These are phyloP conservation scores for Pachliopta kotzebuea DNA, from an alignment of 2,888 invertebrate species.

Conservation along the genomic window DNA sequence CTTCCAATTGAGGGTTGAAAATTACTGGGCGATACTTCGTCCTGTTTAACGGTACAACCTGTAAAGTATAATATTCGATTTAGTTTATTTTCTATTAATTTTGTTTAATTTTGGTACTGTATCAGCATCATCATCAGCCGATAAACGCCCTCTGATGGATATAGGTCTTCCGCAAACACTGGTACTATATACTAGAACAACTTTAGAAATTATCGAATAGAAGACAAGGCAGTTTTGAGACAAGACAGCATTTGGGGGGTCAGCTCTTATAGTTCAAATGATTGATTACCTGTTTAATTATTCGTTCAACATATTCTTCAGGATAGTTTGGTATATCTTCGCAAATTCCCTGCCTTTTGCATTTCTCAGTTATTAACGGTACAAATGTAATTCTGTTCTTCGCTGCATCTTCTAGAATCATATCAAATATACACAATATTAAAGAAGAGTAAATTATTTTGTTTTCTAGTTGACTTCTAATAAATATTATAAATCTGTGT, in stretches of 20 bases:
- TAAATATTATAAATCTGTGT: too few species aligned
- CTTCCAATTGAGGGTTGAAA: conserved; percentile 58
- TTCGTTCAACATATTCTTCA: conserved; percentile 39
- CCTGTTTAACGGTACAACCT: conserved; percentile 41
- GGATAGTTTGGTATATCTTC: conserved; percentile 57
- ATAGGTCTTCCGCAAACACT: too few species aligned
- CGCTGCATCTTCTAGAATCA: not conserved
- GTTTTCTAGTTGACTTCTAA: too few species aligned
- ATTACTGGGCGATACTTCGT: conserved; percentile 52
- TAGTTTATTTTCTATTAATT: too few species aligned
- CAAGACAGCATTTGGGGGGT: not conserved
- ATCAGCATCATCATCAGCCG: too few species aligned
- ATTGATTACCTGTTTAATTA: conserved; percentile 44
- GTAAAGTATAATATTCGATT: conserved; percentile 30
- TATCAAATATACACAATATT: too few species aligned
- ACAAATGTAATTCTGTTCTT: not conserved
- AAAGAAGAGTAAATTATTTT: too few species aligned
- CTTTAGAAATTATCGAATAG: too few species aligned
- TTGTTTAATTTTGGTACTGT: too few species aligned
- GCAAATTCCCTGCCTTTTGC: conserved; percentile 45
- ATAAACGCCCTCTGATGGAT: too few species aligned
- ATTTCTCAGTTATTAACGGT: conserved; percentile 35
- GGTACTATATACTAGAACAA: too few species aligned
- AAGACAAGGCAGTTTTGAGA: not conserved
- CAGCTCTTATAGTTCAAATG: not conserved